Base-by-base conservation (phyloP, 2,113 vertebrate genomes). In the Coryphaenoides rupestris region DNA sequence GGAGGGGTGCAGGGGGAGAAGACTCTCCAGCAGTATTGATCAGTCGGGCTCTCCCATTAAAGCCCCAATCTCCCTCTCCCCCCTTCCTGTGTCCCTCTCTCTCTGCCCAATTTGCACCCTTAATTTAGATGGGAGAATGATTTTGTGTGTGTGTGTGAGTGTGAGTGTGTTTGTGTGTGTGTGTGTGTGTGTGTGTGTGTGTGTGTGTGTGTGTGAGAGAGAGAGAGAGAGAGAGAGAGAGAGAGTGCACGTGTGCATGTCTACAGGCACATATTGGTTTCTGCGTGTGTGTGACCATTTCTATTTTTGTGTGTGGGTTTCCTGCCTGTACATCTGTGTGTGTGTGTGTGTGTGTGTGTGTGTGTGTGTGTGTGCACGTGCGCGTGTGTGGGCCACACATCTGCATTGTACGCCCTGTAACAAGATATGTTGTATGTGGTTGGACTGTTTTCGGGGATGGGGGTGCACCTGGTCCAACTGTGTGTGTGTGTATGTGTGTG, bases 21-120 rank as follows among this genome's bases (percentile, higher is more conserved):
- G 88, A 89, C 87, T 89, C 86, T 89, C 82, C 79, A 76, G 63
- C 69, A 78, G 80, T 90, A 91, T 91, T 88, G 89, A 91, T 91
- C 88, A 89, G 79, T 74, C 77, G 75, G 24, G 79, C 79, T 89
- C 87, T 88, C 87, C 87, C 76, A 88, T 89, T 90, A 87, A 86
- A 85, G 78, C 78, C 80, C 47, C 47, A 50, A 50, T 50, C 14
- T n/a, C 60, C 74, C 76, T 67, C 69, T 74, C 71, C 45, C 79
- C 82, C 86, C 82, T 79, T 73, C 70, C 81, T 75, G 64, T 61
- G 59, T 66, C 33, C 33, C 68, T 77, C 70, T 78, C 73, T 83
- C 76, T 79, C 81, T 74, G 79, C 85, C 85, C 86, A 91, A 90
- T 90, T 91, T 90, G 79, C 82, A 87, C 86, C 80, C 70, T 80